These are phyloP conservation scores for Xenopus petersii DNA, from an alignment of 2,797 vertebrate species.

Conservation along the genomic window DNA sequence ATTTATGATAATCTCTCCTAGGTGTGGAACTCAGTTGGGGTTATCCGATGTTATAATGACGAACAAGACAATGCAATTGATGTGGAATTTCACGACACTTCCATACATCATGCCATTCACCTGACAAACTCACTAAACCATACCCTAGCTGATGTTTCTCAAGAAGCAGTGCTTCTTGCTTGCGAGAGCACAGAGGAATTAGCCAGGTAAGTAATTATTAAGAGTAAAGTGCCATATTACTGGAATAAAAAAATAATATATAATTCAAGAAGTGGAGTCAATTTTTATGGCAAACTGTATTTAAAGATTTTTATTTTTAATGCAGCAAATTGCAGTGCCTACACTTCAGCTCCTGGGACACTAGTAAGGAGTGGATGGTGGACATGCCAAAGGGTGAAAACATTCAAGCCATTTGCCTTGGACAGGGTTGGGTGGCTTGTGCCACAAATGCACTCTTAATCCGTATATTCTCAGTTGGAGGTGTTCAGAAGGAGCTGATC, in stretches of 20 bases:
- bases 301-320: neutral
- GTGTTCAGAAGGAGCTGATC: constrained; percentile 86
- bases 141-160: constrained; percentile 83
- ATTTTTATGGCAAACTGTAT: no score
- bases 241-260: no score
- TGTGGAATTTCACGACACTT: constrained; percentile 90
- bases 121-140: constrained; percentile 85
- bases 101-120: constrained; percentile 89
- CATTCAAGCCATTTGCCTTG: constrained; percentile 78
- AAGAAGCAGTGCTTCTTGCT: constrained; percentile 86
- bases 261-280: no score
- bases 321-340: constrained; percentile 92
- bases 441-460: constrained; percentile 79
- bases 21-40: constrained; percentile 92
- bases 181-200: constrained; percentile 83
- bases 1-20: constrained; percentile 47
- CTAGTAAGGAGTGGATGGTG: constrained; percentile 92
- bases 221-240: no score
- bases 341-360: constrained; percentile 93
- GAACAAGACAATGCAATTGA: constrained; percentile 94
- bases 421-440: constrained; percentile 87
- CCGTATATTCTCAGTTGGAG: constrained; percentile 83
- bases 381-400: constrained; percentile 86
- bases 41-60: constrained; percentile 91
- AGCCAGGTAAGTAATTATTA: constrained; percentile 71